phyloP scores from a whole-genome alignment of 1,140 invertebrate species.

The Rhizoglyphus robini region DNA sequence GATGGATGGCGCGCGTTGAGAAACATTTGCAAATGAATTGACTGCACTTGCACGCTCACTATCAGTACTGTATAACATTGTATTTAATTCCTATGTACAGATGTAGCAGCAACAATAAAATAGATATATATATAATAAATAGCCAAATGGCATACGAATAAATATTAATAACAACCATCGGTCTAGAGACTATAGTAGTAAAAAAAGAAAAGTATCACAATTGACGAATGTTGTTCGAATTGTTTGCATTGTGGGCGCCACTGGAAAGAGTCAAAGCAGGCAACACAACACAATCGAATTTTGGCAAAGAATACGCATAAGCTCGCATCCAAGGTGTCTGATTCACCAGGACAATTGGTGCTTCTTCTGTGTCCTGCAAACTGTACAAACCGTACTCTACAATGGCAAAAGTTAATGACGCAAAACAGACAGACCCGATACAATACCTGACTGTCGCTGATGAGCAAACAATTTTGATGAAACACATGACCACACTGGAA shows the following conservation, averaged over 20 bases:
- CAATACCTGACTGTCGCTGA: not conserved
- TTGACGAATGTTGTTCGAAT: not conserved
- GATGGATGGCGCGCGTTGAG: too few species aligned
- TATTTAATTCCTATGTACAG: not conserved
- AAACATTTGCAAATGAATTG: not conserved
- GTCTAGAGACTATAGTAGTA: too few species aligned
- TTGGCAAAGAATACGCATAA: not conserved
- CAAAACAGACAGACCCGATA: not conserved
- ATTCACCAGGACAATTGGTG: not conserved
- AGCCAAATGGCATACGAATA: too few species aligned
- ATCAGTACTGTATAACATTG: not conserved
- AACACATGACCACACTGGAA: slow-evolving; percentile 83
- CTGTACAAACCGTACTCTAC: not conserved
- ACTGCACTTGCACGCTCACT: not conserved
- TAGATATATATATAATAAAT: too few species aligned
- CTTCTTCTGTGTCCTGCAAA: not conserved
- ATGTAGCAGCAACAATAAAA: too few species aligned
- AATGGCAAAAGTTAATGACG: too few species aligned
- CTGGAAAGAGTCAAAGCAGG: not conserved
- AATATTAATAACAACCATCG: too few species aligned
- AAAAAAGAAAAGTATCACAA: not conserved
- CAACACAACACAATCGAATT: not conserved
- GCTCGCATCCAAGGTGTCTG: not conserved
- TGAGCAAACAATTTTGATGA: slow-evolving; percentile 60
- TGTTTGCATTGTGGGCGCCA: not conserved